Evolutionary conservation across 2,797 vertebrate genomes (phyloP), one percentile per base, ranked within the genome.

Genomic region (Melanotaenia maccullochi): DNA sequence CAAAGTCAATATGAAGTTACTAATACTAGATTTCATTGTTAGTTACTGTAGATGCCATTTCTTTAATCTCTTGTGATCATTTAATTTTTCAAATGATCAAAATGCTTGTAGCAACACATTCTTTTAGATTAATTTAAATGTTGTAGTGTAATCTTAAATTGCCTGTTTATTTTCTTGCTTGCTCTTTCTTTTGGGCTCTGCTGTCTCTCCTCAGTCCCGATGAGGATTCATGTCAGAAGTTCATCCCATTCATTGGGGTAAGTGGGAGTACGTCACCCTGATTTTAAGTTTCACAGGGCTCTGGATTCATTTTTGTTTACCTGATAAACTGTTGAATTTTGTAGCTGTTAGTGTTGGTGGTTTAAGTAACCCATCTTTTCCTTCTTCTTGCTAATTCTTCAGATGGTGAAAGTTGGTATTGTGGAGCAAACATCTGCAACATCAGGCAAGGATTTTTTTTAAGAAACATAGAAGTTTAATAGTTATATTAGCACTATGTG

Each of bases 321-420:
- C 36, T 35, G 52, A 11, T 32, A 1, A 57, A 74, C 36, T 22
- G 25, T 49, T 6, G 22, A 16, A 20, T 36, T 51, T 6, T 40
- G 0, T 28, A 44, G 25, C n/a, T 5, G 2, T 38, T 38, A 3
- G 14, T 2, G 47, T 36, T 25, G 0, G 11, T 28, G 0, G 4
- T 44, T 33, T 9, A 0, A 18, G 3, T 30, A 24, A 56, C 13
- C 4, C 62, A 24, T 7, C 5, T 65, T 67, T 24, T 28, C 1
- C 8, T 12, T 7, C 71, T 13, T 60, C 2, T 57, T 61, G 65
- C 72, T 33, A 9, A 57, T 71, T 77, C 54, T 83, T 25, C 86
- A 99, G 98, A 96, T 97, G 90, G 98, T 99, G 84, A 99, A 99
- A 85, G 98, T 99, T 58, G 98, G 97, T 75, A 95, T 98, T 38